A percentile compares a stretch with the other conserved stretches of the same genome.
Conservation (phyloP, 2,888 invertebrate genomes). For the Reticulitermes lucifugus region DNA sequence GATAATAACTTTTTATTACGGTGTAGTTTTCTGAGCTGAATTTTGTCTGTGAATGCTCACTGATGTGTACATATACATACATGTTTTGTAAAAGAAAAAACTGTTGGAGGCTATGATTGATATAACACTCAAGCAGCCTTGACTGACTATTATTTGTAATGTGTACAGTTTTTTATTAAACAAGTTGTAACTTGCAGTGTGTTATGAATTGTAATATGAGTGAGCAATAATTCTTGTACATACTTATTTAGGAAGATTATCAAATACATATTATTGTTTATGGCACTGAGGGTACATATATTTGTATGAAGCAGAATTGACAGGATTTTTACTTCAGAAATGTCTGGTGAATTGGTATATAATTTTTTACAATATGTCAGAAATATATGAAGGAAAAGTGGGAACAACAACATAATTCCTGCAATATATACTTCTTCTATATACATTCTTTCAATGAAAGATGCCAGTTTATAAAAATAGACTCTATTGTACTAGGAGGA, state of each 20-base stretch:
- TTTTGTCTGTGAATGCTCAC: background rate
- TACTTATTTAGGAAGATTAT: background rate
- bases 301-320: background rate
- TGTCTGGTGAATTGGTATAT: background rate
- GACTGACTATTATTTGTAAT: constrained; percentile 5
- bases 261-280: background rate
- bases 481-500: background rate
- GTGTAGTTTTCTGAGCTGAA: background rate
- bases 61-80: background rate
- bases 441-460: constrained; percentile 31
- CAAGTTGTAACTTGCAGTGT: background rate
- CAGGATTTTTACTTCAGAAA: constrained; percentile 15
- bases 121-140: background rate
- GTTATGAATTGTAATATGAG: background rate
- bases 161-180: background rate
- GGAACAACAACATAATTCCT: background rate
- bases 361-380: background rate
- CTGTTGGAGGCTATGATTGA: background rate
- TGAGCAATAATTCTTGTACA: background rate
- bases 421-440: background rate
- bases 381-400: background rate
- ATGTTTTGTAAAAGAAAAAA: background rate
- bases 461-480: background rate
- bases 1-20: background rate
- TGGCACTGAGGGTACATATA: background rate